Conservation (phyloP, 2,797 vertebrate species). For the Avahi laniger region DNA sequence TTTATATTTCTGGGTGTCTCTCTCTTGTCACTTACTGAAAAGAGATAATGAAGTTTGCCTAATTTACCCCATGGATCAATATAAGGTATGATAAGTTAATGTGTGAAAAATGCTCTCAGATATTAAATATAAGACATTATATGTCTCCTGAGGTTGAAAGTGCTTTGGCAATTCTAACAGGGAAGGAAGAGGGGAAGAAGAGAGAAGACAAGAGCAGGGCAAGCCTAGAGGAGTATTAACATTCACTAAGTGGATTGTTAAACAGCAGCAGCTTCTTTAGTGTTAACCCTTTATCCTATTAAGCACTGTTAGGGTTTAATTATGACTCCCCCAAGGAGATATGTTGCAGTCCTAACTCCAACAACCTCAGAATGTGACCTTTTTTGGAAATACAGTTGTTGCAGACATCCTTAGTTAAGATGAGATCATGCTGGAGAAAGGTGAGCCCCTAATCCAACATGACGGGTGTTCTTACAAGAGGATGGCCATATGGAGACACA, state of each 20-base stretch:
- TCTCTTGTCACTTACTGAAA: neutral
- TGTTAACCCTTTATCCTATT: neutral
- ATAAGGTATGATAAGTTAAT: slow-evolving; percentile 8
- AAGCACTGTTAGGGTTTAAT: neutral
- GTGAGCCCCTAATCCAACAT: neutral
- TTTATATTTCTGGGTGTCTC: neutral
- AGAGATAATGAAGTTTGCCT: neutral
- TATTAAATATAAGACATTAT: neutral
- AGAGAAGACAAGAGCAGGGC: too few species aligned
- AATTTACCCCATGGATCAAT: neutral
- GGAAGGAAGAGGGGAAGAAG: neutral
- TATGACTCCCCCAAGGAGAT: neutral
- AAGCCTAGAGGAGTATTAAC: neutral
- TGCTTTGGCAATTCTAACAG: neutral
- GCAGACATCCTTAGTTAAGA: neutral
- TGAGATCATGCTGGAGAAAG: neutral
- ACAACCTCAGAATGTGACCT: neutral
- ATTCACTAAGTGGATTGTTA: neutral
- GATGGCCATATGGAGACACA: neutral
- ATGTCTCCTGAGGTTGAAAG: neutral
- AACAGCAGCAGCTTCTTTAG: neutral
- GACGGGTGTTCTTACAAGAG: neutral
- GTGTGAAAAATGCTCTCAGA: neutral
- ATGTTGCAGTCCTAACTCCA: neutral
- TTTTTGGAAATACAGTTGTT: neutral